Evolutionary conservation across 1,140 invertebrate genomes (phyloP).

Genomic region (Microplitis mediator): DNA sequence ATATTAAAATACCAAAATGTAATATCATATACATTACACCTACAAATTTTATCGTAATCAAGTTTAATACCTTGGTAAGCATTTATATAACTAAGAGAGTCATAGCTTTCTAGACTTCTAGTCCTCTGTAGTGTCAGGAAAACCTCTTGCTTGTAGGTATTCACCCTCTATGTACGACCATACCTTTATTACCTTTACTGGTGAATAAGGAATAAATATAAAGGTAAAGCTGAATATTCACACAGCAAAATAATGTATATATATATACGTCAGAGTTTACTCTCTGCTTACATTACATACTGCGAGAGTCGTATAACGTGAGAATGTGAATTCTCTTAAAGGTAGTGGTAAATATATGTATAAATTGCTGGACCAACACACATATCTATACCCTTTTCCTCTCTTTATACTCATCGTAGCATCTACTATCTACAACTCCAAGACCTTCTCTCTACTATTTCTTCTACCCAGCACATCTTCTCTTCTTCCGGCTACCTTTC

Average conservation of each 20-base stretch:
- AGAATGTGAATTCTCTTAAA: constrained; percentile 9
- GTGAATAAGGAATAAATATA: not conserved
- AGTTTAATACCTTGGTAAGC: constrained; percentile 13
- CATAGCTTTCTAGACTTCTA: too few relatives aligned
- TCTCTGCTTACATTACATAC: constrained; percentile 6
- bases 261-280: not conserved
- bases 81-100: not conserved
- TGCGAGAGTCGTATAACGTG: not conserved
- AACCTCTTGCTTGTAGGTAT: not conserved
- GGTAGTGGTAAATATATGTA: not conserved
- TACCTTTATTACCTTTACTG: too few relatives aligned
- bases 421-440: not conserved
- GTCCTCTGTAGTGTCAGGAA: not conserved
- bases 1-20: not conserved
- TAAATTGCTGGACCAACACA: not conserved
- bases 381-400: not conserved
- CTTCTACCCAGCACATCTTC: not conserved
- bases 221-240: constrained; percentile 16
- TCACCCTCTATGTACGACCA: not conserved
- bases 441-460: not conserved
- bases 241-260: not conserved
- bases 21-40: constrained; percentile 8
- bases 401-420: not conserved
- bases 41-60: constrained; percentile 29
- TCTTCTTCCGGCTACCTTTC: constrained; percentile 31